These are phyloP conservation scores for Globodera ellingtonae DNA, from an alignment of 1,140 invertebrate genomes.

Conservation along the genomic window DNA sequence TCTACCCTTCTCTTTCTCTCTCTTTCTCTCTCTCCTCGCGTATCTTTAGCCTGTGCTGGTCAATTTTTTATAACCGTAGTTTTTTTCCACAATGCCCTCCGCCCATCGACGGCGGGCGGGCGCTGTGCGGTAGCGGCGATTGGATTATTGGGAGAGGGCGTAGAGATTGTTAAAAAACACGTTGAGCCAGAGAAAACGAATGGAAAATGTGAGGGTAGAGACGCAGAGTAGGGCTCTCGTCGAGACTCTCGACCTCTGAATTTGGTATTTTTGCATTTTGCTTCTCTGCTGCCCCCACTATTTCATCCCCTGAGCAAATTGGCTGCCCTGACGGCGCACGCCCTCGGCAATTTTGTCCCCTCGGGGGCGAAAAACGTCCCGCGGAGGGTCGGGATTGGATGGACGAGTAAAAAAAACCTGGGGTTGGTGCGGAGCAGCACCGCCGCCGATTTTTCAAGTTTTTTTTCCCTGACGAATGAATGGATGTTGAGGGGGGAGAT, in stretches of 20 bases:
- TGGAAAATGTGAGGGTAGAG: background rate
- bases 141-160: background rate
- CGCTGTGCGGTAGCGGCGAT: slow-evolving; percentile 2
- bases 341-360: background rate
- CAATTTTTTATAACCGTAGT: slow-evolving; percentile 20
- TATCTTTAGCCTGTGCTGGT: background rate
- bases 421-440: slow-evolving; percentile 16
- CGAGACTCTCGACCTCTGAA: background rate
- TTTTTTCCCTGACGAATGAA: slow-evolving; percentile 1
- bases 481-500: background rate
- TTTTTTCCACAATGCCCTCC: background rate
- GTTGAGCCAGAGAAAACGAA: background rate
- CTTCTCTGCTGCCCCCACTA: background rate
- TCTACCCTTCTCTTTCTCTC: background rate
- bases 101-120: background rate
- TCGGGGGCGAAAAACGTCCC: background rate
- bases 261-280: background rate
- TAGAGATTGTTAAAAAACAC: background rate
- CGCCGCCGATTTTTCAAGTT: background rate
- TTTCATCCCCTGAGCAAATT: background rate
- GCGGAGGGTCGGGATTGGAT: slow-evolving; percentile 2
- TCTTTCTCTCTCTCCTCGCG: background rate
- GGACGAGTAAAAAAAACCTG: slow-evolving; percentile 5
- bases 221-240: background rate
- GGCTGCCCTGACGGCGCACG: background rate